Evolutionary conservation across 2,113 vertebrate species (phyloP).

Genomic region (Microcebus griseorufus): DNA sequence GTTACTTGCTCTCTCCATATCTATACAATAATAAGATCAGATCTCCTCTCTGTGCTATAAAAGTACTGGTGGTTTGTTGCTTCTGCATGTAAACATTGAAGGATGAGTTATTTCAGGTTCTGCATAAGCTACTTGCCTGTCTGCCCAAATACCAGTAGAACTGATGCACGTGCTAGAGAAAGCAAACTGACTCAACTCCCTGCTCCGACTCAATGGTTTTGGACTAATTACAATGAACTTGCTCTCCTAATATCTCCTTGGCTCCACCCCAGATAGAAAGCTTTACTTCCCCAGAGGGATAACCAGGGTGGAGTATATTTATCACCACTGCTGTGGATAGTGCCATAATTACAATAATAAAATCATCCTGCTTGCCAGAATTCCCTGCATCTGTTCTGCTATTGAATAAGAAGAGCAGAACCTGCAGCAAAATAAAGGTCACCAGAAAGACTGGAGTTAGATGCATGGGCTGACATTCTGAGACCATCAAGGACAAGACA

Average conservation of each 20-base stretch:
- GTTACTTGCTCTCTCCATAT: not conserved
- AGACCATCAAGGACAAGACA: slow-evolving; percentile 77
- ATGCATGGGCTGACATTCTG: slow-evolving; percentile 76
- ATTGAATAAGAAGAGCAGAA: slow-evolving; percentile 66
- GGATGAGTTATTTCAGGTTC: not conserved
- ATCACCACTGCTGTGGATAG: slow-evolving; percentile 70
- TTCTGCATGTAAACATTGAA: not conserved
- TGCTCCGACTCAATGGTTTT: not conserved
- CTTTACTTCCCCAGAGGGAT: slow-evolving; percentile 69
- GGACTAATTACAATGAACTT: slow-evolving; percentile 61
- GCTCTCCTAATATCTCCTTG: slow-evolving; percentile 63
- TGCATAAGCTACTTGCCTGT: not conserved
- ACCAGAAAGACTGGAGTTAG: slow-evolving; percentile 54
- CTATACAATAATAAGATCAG: not conserved
- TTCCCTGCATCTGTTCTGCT: slow-evolving; percentile 77
- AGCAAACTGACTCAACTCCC: slow-evolving; percentile 38
- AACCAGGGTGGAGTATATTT: slow-evolving; percentile 78
- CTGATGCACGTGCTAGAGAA: not conserved
- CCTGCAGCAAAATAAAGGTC: slow-evolving; percentile 59
- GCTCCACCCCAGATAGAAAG: slow-evolving; percentile 60
- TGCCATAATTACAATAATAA: slow-evolving; percentile 79
- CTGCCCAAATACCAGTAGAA: slow-evolving; percentile 5
- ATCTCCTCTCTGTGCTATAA: not conserved
- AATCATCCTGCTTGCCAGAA: slow-evolving; percentile 72
- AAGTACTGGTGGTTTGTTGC: not conserved